These are phyloP conservation scores for Alethe castanea DNA, from an alignment of 2,113 vertebrate species.

Conservation along the genomic window DNA sequence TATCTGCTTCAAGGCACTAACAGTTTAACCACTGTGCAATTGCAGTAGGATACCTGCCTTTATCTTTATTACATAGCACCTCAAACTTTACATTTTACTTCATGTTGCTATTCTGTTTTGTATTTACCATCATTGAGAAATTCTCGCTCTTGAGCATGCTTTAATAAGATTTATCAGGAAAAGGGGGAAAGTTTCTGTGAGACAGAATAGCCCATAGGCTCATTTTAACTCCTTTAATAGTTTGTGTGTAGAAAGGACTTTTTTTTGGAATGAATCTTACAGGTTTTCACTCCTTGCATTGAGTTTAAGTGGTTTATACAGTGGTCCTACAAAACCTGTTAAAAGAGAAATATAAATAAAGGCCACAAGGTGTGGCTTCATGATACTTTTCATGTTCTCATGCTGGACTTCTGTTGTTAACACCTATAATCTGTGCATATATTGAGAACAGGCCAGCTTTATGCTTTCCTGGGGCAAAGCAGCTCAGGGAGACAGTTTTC, in stretches of 20 bases:
- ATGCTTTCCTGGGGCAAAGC: not conserved
- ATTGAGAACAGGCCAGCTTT: fast-evolving
- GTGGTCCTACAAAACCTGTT: not conserved
- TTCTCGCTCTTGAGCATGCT: not conserved
- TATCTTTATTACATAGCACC: not conserved
- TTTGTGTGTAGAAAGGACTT: not conserved
- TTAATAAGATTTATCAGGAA: not conserved
- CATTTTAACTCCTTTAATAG: not conserved
- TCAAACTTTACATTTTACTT: not conserved
- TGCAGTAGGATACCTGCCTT: not conserved
- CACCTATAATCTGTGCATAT: not conserved
- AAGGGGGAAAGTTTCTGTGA: not conserved
- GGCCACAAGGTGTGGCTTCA: not conserved
- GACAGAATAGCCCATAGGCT: not conserved
- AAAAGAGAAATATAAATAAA: not conserved
- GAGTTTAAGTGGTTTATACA: not conserved
- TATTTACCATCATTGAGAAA: not conserved
- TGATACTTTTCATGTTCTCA: not conserved
- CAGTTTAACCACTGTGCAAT: not conserved
- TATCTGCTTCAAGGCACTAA: not conserved
- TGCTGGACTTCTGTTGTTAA: not conserved
- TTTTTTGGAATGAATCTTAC: not conserved
- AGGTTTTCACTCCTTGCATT: not conserved
- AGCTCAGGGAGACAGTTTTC: not conserved
- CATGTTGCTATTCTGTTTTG: not conserved